phyloP scores from a whole-genome alignment of 2,113 vertebrate species.

The Rhinoderma darwinii region DNA sequence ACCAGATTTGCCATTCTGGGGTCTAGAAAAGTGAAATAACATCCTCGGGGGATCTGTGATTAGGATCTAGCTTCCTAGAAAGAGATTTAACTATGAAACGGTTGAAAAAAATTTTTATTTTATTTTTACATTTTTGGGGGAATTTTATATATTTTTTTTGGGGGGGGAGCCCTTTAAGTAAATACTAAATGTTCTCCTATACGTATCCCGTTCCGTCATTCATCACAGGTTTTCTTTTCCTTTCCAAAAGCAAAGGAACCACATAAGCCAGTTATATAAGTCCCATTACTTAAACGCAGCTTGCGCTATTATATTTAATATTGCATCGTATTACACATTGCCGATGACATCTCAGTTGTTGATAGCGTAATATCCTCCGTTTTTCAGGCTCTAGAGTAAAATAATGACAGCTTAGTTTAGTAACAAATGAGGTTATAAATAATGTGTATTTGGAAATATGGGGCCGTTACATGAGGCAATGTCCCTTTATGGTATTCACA shows the following conservation, averaged over 20 bases:
- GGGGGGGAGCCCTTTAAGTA: too few relatives aligned
- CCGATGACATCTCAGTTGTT: constrained; percentile 27
- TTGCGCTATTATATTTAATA: neutral
- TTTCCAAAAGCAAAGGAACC: neutral
- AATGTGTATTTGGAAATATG: constrained; percentile 51
- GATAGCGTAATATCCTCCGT: constrained; percentile 49
- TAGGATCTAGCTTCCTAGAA: too few relatives aligned
- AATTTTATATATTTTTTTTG: neutral
- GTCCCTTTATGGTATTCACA: constrained; percentile 37
- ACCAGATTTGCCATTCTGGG: too few relatives aligned
- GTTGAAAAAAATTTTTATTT: too few relatives aligned
- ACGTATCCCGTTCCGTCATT: neutral
- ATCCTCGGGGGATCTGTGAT: too few relatives aligned
- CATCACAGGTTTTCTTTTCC: neutral
- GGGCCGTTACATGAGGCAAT: neutral
- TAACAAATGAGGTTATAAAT: constrained; percentile 54
- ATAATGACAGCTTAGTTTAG: constrained; percentile 43
- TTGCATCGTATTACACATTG: constrained; percentile 6
- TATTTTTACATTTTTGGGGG: neutral
- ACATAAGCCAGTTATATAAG: constrained; percentile 3
- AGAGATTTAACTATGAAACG: too few relatives aligned
- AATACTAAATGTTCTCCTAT: neutral
- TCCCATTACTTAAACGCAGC: neutral
- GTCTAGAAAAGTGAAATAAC: too few relatives aligned
- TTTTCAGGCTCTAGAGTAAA: constrained; percentile 42